These are phyloP conservation scores for Bettongia penicillata DNA, from an alignment of 2,113 vertebrate species.

Conservation along the genomic window DNA sequence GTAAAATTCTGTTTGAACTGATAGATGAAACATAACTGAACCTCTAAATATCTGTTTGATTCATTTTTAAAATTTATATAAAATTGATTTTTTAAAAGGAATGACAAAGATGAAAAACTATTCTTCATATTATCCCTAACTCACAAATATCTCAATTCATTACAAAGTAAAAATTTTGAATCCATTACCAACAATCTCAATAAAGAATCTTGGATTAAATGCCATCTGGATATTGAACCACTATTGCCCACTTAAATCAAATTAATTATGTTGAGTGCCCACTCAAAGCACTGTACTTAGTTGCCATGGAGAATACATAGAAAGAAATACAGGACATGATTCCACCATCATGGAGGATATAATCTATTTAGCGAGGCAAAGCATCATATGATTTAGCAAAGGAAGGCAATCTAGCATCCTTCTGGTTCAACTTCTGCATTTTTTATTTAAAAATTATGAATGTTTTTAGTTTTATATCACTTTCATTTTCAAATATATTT, in stretches of 20 bases:
- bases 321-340: not conserved
- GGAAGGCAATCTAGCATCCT: not conserved
- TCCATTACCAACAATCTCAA: not conserved
- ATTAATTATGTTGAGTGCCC: not conserved
- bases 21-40: conserved; percentile 37
- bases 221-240: not conserved
- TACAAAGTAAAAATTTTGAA: not conserved
- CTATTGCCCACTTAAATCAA: not conserved
- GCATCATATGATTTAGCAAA: not conserved
- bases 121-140: conserved; percentile 4
- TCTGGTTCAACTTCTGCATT: not conserved
- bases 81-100: conserved; percentile 44
- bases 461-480: not conserved
- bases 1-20: conserved; percentile 15
- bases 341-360: not conserved
- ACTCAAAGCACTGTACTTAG: not conserved
- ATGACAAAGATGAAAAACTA: conserved; percentile 10
- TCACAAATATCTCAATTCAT: conserved; percentile 43
- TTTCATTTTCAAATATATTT: not conserved
- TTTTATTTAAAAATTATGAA: not conserved
- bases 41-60: conserved; percentile 46
- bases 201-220: not conserved
- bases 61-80: conserved; percentile 27
- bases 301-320: not conserved
- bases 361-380: not conserved